Evolutionary conservation across 2,113 vertebrate species (phyloP).

Genomic region (Suricata suricatta): DNA sequence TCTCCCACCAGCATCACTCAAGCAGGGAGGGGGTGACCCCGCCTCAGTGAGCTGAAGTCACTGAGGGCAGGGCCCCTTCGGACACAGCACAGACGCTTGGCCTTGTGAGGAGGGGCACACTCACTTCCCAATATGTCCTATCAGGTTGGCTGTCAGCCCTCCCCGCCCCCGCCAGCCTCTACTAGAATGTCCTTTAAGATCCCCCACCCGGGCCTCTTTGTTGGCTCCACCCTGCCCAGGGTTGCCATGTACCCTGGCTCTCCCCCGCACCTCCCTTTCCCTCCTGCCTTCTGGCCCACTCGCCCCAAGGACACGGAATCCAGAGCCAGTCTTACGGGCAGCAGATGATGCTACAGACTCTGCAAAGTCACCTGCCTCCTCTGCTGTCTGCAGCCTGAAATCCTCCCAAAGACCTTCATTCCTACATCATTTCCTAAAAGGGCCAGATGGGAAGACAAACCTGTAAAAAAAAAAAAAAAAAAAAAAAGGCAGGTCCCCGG

Average conservation of each 20-base stretch:
- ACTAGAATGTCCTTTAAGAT: neutral
- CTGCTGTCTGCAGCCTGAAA: neutral
- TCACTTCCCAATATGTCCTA: neutral
- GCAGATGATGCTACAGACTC: neutral
- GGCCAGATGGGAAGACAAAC: neutral
- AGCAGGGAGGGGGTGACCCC: neutral
- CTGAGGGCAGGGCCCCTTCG: neutral
- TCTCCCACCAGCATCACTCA: neutral
- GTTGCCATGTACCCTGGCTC: neutral
- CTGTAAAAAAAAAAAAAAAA: neutral
- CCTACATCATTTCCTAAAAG: neutral
- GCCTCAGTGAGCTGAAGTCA: neutral
- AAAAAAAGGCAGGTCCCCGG: neutral
- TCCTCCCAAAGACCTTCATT: constrained; percentile 26
- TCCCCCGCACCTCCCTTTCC: neutral
- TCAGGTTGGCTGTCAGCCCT: neutral
- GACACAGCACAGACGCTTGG: neutral
- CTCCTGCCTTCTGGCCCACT: neutral
- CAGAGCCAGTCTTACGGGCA: neutral
- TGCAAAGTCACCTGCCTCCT: neutral
- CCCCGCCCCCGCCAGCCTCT: neutral
- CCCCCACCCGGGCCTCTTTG: neutral
- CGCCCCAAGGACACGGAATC: neutral
- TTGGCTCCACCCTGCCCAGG: neutral
- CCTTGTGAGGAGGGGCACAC: neutral